Evolutionary conservation across 2,888 invertebrate species (phyloP), one percentile per base, ranked within the genome.

Genomic region (Caenorhabditis sp.): DNA sequence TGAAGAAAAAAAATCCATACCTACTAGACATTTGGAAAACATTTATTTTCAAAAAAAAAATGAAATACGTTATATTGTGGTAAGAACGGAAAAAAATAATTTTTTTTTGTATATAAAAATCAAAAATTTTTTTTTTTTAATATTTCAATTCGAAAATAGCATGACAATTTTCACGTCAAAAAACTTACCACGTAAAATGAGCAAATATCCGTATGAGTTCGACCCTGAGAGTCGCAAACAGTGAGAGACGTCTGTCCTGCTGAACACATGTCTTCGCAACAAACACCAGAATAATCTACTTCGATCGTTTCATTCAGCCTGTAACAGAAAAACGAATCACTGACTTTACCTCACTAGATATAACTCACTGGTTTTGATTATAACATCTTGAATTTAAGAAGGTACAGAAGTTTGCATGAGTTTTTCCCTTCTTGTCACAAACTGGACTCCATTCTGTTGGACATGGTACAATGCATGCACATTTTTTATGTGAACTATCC

Each of bases 201-300:
- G 65, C 80, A 80, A 38, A 80, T 68, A 50, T 77, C 80, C 21
- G 68, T 67, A 36, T 80, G 80, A 0, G 80, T 80, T 1, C 27
- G 58, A 14, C 74, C 76, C 36, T 77, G 70, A 21, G 77, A 71
- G 62, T 80, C 80, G 49, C 80, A 80, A 52, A 77, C 70, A 27
- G 76, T 73, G 12, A 70, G 60, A 10, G 77, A 61, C 23, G 76
- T 71, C 56, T 77, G 73, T 36, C 75, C 79, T 17, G 69, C 67
- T 0, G 70, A 63, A 61, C 81, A 81, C 69, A 81, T 78, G 49
- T 80, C 78, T 56, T 81, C 81, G 52, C 81, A 81, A 38, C 81
- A 81, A 4, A 77, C 73, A 5, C 81, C 81, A 21, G 69, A 68
- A 59, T 80, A 81, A 57, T 81, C 81, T 0, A 81, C 70, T 63